Percentiles rank a stretch among this genome's conserved stretches.
Conservation (phyloP, 2,797 vertebrate species). For the Hydrophis major region DNA sequence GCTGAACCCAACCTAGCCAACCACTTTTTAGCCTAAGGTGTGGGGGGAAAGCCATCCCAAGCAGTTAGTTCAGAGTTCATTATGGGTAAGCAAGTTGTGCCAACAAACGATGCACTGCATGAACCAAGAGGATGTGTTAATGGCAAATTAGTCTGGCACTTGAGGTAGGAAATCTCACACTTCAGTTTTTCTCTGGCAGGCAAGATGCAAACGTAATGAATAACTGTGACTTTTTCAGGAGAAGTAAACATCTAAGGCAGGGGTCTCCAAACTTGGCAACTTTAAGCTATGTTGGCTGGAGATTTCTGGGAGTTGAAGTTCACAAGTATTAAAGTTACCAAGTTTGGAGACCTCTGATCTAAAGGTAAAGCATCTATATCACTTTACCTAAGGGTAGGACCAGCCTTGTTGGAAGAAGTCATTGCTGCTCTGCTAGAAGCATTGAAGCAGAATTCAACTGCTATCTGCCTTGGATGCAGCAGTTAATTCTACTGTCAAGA, state of each 20-base stretch:
- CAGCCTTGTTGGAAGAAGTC: background rate
- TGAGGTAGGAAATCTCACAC: background rate
- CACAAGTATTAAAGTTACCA: too few species aligned
- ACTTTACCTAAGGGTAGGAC: background rate
- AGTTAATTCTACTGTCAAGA: background rate
- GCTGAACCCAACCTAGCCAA: background rate
- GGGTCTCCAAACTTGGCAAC: too few species aligned
- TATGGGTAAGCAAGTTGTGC: background rate
- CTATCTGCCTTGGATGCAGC: background rate
- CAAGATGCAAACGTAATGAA: background rate
- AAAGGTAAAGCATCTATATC: background rate
- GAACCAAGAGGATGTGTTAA: background rate
- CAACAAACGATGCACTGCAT: background rate
- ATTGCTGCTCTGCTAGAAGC: background rate
- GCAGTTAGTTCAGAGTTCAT: background rate
- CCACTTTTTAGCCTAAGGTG: background rate
- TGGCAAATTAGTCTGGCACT: background rate
- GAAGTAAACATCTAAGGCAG: background rate
- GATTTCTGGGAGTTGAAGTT: too few species aligned
- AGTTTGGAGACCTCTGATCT: too few species aligned
- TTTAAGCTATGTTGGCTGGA: too few species aligned
- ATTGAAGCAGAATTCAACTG: background rate
- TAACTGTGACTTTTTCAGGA: background rate
- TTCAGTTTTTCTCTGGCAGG: background rate
- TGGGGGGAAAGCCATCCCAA: background rate